These are phyloP conservation scores for Damaliscus lunatus DNA, from an alignment of 2,113 vertebrate species.

Conservation along the genomic window DNA sequence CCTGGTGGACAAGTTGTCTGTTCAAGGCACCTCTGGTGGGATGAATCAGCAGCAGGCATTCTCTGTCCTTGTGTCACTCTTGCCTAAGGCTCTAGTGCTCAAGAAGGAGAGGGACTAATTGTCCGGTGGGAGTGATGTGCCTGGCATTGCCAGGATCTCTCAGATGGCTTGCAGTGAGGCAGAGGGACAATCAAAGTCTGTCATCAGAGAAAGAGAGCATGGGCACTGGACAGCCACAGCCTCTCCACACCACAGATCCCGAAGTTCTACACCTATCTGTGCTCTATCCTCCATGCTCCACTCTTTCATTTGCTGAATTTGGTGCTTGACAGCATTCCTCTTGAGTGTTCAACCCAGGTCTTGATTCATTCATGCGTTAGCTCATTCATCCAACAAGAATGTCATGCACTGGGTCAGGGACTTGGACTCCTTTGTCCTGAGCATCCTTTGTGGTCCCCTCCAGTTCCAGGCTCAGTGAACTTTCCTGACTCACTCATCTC, in stretches of 20 bases:
- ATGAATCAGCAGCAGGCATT: not conserved
- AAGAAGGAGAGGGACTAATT: not conserved
- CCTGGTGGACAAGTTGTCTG: not conserved
- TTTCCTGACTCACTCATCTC: not conserved
- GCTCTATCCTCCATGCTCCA: not conserved
- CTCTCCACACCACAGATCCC: not conserved
- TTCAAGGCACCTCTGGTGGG: not conserved
- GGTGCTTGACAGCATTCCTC: not conserved
- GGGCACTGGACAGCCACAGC: not conserved
- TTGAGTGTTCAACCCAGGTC: not conserved
- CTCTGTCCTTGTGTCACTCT: not conserved
- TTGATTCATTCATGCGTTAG: not conserved
- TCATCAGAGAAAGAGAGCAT: not conserved
- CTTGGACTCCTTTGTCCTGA: not conserved
- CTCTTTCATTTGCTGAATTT: rapidly evolving
- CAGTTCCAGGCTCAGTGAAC: not conserved
- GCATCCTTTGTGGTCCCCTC: not conserved
- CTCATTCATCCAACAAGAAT: not conserved
- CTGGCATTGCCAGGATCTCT: not conserved
- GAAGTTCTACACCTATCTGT: not conserved
- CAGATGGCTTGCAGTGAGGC: too few relatives aligned
- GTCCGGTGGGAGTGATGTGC: not conserved
- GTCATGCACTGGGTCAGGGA: not conserved
- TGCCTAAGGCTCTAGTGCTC: not conserved
- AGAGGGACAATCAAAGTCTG: not conserved